Percentiles rank a stretch among this genome's conserved stretches.
Evolutionary conservation across 1,140 invertebrate species (phyloP).

Genomic region (Cheumatopsyche charites): DNA sequence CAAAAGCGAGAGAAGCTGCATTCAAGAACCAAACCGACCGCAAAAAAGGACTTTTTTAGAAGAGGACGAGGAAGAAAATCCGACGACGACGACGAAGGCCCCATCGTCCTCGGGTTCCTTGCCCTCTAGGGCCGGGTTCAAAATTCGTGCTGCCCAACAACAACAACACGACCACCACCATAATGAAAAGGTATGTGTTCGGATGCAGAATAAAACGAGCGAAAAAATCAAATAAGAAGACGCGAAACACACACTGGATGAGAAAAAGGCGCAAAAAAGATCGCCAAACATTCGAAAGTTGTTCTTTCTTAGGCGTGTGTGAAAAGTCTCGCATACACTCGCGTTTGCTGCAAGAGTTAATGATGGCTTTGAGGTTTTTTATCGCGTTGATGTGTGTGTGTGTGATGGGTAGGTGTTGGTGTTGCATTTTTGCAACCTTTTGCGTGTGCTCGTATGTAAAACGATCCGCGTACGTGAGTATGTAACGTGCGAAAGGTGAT

Average conservation of each 20-base stretch:
- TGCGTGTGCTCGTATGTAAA: conserved; percentile 12
- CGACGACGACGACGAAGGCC: conserved; percentile 25
- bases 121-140: conserved; percentile 47
- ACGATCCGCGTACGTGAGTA: no score
- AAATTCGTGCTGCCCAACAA: conserved; percentile 38
- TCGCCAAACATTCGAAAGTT: conserved; percentile 47
- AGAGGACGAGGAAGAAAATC: conserved; percentile 22
- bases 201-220: not conserved
- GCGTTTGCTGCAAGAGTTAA: conserved; percentile 5
- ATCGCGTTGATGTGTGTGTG: not conserved
- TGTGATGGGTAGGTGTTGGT: conserved; percentile 27
- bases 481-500: no score
- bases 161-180: not conserved
- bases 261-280: conserved; percentile 41
- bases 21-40: conserved; percentile 16
- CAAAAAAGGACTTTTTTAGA: conserved; percentile 22
- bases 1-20: not conserved
- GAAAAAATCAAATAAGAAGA: conserved; percentile 4
- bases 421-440: conserved; percentile 21
- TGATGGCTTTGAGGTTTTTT: not conserved
- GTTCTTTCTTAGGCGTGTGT: conserved; percentile 32
- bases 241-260: not conserved
- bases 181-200: not conserved
- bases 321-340: conserved; percentile 30
- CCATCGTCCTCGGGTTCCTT: conserved; percentile 37